phyloP scores from a whole-genome alignment of 2,888 invertebrate species.

The Lochmaea capreae region DNA sequence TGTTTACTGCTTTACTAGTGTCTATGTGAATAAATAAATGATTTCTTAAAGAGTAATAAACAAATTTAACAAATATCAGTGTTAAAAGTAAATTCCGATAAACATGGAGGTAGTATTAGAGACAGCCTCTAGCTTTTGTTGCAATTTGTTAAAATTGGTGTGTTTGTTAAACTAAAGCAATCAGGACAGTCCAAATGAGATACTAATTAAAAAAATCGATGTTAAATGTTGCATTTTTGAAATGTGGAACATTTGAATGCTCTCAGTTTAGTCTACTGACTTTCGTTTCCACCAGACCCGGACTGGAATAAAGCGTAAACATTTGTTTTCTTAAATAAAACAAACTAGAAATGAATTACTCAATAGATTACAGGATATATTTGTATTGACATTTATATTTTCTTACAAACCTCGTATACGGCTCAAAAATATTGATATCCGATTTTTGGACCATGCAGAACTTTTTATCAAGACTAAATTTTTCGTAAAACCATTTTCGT shows the following conservation, averaged over 20 bases:
- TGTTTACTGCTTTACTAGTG: too few species aligned
- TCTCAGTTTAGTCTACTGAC: conserved; percentile 43
- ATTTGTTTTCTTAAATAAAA: neutral
- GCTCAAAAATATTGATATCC: too few species aligned
- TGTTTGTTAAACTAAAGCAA: conserved; percentile 14
- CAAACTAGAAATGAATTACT: neutral
- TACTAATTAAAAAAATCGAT: conserved; percentile 39
- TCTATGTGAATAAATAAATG: too few species aligned
- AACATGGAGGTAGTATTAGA: too few species aligned
- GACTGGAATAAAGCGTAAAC: conserved; percentile 13
- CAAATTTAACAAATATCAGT: too few species aligned
- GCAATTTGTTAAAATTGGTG: neutral
- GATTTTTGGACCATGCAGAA: too few species aligned
- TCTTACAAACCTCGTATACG: too few species aligned
- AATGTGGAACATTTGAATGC: conserved; percentile 49
- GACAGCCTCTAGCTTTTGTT: neutral
- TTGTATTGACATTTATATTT: too few species aligned
- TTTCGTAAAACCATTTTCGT: too few species aligned
- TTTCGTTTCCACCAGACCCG: conserved; percentile 27
- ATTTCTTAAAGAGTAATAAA: too few species aligned
- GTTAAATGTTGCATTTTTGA: conserved; percentile 55
- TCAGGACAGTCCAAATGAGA: conserved; percentile 25
- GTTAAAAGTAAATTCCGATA: too few species aligned
- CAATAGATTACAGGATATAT: neutral
- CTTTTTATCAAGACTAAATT: too few species aligned